These are phyloP conservation scores for Drosophila kanekoi DNA, from an alignment of 2,888 invertebrate genomes.

Conservation along the genomic window DNA sequence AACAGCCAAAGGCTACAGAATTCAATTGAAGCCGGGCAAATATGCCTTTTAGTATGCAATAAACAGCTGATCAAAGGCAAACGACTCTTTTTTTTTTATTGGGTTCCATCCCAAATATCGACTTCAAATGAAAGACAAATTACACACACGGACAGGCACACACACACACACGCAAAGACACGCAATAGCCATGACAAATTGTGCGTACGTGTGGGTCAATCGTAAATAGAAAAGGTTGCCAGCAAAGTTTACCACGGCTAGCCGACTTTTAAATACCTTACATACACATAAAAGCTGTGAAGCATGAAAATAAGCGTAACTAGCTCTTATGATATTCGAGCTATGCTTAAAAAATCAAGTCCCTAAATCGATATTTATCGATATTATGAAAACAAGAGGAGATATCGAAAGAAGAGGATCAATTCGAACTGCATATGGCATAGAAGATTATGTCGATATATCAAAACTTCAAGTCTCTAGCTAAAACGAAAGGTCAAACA, in stretches of 20 bases:
- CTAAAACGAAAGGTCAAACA: too few relatives aligned
- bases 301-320: too few relatives aligned
- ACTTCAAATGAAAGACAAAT: constrained; percentile 25
- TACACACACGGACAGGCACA: not conserved
- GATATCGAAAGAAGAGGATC: too few relatives aligned
- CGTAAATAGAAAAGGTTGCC: constrained; percentile 22
- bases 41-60: constrained; percentile 36
- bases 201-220: constrained; percentile 47
- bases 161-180: constrained; percentile 10
- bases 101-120: not conserved
- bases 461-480: too few relatives aligned
- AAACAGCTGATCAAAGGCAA: constrained; percentile 52
- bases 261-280: constrained; percentile 3
- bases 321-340: too few relatives aligned
- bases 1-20: constrained; percentile 2
- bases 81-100: constrained; percentile 34
- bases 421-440: too few relatives aligned
- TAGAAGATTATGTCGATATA: too few relatives aligned
- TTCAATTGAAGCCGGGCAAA: constrained; percentile 37
- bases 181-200: constrained; percentile 22
- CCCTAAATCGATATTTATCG: too few relatives aligned
- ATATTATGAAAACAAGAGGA: too few relatives aligned
- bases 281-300: not conserved
- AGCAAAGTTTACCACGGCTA: not conserved
- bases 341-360: too few relatives aligned